phyloP scores from a whole-genome alignment of 2,113 vertebrate genomes.

The Oxyura jamaicensis region DNA sequence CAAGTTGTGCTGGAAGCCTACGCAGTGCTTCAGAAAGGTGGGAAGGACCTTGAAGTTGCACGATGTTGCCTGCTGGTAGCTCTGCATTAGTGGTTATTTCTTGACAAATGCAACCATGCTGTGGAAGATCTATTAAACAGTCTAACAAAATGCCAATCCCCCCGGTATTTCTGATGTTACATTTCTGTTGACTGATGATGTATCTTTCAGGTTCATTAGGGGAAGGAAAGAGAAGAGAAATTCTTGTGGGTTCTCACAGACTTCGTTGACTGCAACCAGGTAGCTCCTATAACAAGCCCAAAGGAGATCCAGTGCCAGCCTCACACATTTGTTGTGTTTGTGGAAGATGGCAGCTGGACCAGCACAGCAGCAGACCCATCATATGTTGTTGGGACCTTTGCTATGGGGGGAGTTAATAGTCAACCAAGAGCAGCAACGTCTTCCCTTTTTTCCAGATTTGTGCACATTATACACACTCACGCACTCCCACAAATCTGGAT shows the following conservation, averaged over 20 bases:
- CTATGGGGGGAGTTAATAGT: not conserved
- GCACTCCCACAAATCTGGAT: not conserved
- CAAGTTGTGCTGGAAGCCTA: not conserved
- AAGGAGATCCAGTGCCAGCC: not conserved
- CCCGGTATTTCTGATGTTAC: not conserved
- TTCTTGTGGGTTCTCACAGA: not conserved
- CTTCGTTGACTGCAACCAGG: not conserved
- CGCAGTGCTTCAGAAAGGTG: not conserved
- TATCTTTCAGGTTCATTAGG: not conserved
- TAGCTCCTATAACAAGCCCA: not conserved
- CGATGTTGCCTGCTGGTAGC: not conserved
- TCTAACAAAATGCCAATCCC: not conserved
- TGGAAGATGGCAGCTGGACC: not conserved
- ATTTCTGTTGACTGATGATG: not conserved
- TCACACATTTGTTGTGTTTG: rapidly evolving
- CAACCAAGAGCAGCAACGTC: not conserved
- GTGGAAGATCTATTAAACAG: not conserved
- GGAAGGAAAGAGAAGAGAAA: not conserved
- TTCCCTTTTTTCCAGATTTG: not conserved
- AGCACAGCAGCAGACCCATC: not conserved
- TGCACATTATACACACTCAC: not conserved
- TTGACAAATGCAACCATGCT: not conserved
- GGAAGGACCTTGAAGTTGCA: not conserved
- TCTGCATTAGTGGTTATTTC: not conserved
- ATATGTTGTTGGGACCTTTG: not conserved